Percentiles rank a stretch among this genome's conserved stretches.
Evolutionary conservation across 1,140 invertebrate species (phyloP).

Genomic region (Aphis craccivora): DNA sequence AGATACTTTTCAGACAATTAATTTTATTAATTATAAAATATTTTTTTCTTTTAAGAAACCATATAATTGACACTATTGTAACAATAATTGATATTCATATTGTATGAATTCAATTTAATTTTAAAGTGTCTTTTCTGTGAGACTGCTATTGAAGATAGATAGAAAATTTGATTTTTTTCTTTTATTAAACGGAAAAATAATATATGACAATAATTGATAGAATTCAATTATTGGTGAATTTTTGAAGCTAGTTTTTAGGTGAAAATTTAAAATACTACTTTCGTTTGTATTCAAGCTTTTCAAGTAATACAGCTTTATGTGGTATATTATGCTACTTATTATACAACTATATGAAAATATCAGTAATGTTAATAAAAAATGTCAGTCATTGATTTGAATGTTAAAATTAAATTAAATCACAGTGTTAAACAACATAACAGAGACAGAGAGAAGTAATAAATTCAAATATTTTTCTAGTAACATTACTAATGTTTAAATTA

Average conservation of each 20-base stretch:
- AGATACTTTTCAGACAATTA: constrained; percentile 4
- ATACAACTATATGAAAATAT: neutral
- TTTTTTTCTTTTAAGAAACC: neutral
- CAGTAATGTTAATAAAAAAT: neutral
- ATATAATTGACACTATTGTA: neutral
- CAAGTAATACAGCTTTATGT: neutral
- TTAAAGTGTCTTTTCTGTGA: neutral
- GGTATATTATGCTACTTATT: neutral
- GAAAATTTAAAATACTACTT: too few relatives aligned
- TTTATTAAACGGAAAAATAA: neutral
- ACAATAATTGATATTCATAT: neutral
- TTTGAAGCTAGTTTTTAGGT: neutral
- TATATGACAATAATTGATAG: neutral
- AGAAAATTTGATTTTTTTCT: neutral
- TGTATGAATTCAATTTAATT: neutral
- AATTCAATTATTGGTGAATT: neutral
- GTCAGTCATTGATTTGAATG: neutral
- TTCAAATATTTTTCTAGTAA: neutral
- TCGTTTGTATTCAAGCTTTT: neutral
- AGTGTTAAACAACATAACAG: neutral
- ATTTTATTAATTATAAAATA: neutral
- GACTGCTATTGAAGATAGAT: neutral
- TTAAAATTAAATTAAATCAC: neutral
- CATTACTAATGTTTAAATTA: neutral
- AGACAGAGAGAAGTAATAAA: neutral